A percentile compares a stretch with the other conserved stretches of the same genome.
Evolutionary conservation across 2,113 vertebrate species (phyloP).

Genomic region (Planiliza haematocheilus): DNA sequence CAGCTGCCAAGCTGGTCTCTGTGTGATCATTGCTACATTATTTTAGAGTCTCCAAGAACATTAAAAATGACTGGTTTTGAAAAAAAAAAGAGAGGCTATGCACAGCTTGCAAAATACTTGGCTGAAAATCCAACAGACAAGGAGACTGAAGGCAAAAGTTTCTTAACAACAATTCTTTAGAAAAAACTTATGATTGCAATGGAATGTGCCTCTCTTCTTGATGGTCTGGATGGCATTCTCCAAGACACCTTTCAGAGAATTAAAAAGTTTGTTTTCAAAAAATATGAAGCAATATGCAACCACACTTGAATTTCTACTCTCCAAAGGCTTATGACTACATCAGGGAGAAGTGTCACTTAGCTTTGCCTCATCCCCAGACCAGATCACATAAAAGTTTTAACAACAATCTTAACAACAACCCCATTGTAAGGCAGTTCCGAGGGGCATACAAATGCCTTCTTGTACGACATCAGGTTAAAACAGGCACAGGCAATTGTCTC

Average conservation of each 20-base stretch:
- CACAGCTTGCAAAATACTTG: too few species aligned
- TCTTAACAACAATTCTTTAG: not conserved
- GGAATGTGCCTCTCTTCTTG: not conserved
- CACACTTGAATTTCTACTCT: too few species aligned
- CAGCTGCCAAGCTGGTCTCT: too few species aligned
- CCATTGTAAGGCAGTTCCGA: not conserved
- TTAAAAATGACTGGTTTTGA: too few species aligned
- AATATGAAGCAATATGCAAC: too few species aligned
- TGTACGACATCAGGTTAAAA: not conserved
- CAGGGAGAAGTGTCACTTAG: not conserved
- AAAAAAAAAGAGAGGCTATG: too few species aligned
- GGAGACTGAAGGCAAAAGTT: not conserved
- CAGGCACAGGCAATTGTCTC: not conserved
- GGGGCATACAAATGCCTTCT: not conserved
- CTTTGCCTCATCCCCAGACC: not conserved
- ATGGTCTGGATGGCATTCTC: not conserved
- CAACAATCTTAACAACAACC: too few species aligned
- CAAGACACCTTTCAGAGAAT: not conserved
- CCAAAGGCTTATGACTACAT: not conserved
- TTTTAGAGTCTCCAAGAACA: too few species aligned
- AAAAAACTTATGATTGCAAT: too few species aligned
- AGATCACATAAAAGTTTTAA: not conserved
- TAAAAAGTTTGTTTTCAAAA: not conserved
- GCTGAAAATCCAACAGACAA: too few species aligned
- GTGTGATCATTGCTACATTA: too few species aligned